phyloP scores from a whole-genome alignment of 2,113 vertebrate genomes.

The Plecotus auritus region DNA sequence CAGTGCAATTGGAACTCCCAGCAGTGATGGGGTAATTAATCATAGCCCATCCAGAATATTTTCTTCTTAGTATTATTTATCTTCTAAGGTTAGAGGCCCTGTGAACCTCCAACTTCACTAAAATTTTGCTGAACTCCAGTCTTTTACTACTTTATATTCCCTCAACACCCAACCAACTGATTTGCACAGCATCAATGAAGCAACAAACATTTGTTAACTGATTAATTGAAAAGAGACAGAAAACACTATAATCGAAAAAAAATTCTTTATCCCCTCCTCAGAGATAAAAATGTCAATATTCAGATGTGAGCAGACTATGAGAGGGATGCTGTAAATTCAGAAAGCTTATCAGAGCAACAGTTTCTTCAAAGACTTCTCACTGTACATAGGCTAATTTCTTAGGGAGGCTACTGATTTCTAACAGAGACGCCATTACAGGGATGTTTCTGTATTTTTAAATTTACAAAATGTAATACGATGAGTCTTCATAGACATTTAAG shows the following conservation, averaged over 20 bases:
- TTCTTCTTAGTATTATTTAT: background rate
- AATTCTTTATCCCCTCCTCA: background rate
- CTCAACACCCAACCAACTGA: background rate
- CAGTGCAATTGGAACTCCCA: background rate
- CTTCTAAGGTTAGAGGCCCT: background rate
- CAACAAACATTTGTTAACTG: background rate
- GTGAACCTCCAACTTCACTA: background rate
- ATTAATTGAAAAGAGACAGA: background rate
- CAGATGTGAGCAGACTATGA: background rate
- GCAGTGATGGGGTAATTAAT: background rate
- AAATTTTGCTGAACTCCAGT: background rate
- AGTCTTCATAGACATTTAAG: conserved; percentile 33
- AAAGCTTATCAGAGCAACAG: background rate
- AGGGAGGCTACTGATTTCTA: background rate
- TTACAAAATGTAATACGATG: conserved; percentile 12
- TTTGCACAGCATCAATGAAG: background rate
- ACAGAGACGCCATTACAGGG: background rate
- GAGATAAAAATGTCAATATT: background rate
- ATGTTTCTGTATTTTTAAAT: conserved; percentile 35
- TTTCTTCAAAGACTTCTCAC: conserved; percentile 31
- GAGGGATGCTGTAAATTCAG: background rate
- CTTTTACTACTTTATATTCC: background rate
- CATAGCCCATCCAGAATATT: background rate
- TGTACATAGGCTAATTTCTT: background rate
- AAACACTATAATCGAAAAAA: background rate